Evolutionary conservation across 1,140 invertebrate species (phyloP).

Genomic region (Habropoda laboriosa): DNA sequence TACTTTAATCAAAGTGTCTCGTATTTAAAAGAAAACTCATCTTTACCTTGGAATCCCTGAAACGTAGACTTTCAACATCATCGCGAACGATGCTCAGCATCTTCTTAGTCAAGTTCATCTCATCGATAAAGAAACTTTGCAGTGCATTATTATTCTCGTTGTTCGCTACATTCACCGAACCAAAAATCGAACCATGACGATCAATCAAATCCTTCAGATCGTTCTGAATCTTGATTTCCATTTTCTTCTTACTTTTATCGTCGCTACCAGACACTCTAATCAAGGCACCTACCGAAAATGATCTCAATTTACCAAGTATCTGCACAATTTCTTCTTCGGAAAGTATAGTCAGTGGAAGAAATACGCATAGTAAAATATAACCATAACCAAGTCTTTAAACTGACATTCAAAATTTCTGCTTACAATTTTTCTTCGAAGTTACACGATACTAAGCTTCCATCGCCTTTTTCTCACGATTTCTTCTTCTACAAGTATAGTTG

Average conservation of each 20-base stretch:
- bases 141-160: constrained; percentile 80
- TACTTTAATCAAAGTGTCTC: no score
- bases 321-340: background rate
- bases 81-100: constrained; percentile 82
- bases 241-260: constrained; percentile 46
- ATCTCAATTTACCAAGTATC: background rate
- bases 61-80: constrained; percentile 59
- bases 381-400: no score
- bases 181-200: constrained; percentile 56
- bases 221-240: constrained; percentile 54
- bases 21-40: background rate
- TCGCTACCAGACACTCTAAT: constrained; percentile 56
- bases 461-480: no score
- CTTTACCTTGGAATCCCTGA: constrained; percentile 63
- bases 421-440: no score
- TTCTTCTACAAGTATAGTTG: no score
- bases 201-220: constrained; percentile 71
- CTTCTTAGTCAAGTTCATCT: constrained; percentile 69
- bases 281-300: constrained; percentile 64
- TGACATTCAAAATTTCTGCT: no score
- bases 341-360: no score
- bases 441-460: no score
- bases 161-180: constrained; percentile 19
- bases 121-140: constrained; percentile 72
- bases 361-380: no score